Evolutionary conservation across 1,140 invertebrate species (phyloP), one percentile per base, ranked within the genome.

Genomic region (Lucilia sericata): DNA sequence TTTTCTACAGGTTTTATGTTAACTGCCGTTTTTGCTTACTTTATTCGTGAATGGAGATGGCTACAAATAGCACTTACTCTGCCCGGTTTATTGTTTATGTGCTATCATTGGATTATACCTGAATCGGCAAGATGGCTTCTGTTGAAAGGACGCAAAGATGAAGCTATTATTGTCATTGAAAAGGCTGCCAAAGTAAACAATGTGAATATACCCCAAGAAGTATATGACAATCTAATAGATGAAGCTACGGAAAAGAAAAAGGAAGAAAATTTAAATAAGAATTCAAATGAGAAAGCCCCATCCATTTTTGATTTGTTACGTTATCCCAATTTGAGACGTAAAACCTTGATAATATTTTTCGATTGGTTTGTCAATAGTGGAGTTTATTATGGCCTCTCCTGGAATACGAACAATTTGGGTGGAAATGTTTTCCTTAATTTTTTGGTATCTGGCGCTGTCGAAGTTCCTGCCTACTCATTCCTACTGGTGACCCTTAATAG

Each of bases 41-140:
- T 94, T 74, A 93, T 97, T 51, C 92, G 92, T 21, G 93, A 97
- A 85, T 97, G 96, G 96, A 92, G 95, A 86, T 92, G 92, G 86
- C 91, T 97, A 74, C 95, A 96, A 91, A 93, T 97, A 17, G 94
- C 94, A 7, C 91, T 96, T 10, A 96, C 96, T 2, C 74, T 94
- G 17, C 94, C 95, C 0, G 95, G 95, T 84, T 85, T 96, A 14
- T 88, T 94, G 1, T 95, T 97, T 86, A 92, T 96, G 19, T 89
- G 93, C 74, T 97, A 97, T 88, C 96, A 96, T 90, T 97, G 96
- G 96, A 94, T 96, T 84, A 94, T 96, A 87, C 96, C 96, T 1
- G 96, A 97, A 91, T 97, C 96, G 8, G 94, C 95, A 0, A 92
- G 96, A 83, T 97, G 96, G 96, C 90, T 97, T 9, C 88, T 97